A percentile compares a stretch with the other conserved stretches of the same genome.
Evolutionary conservation across 2,113 vertebrate species (phyloP).

Genomic region (Actenoides hombroni): DNA sequence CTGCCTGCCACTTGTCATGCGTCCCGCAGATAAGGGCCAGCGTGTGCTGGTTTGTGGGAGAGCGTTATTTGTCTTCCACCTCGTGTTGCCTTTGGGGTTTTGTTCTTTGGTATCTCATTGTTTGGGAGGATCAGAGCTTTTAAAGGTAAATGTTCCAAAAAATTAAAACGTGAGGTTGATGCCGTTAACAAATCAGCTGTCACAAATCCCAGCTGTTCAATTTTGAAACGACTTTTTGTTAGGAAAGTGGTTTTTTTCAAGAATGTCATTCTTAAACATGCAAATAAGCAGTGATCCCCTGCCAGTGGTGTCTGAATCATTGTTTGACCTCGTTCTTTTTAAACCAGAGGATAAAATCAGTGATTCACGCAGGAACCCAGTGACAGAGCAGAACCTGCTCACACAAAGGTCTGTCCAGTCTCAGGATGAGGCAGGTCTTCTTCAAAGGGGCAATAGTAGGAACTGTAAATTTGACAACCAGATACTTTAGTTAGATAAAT

Average conservation of each 20-base stretch:
- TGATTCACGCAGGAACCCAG: not conserved
- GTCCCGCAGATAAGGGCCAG: not conserved
- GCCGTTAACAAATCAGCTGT: not conserved
- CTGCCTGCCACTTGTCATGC: accelerated
- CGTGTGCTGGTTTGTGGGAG: accelerated
- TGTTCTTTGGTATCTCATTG: not conserved
- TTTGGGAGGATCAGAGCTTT: not conserved
- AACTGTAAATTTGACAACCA: not conserved
- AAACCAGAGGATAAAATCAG: not conserved
- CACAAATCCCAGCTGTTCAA: not conserved
- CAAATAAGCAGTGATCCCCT: not conserved
- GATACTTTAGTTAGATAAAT: not conserved
- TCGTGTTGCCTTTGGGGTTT: not conserved
- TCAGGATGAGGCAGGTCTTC: not conserved
- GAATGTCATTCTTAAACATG: not conserved
- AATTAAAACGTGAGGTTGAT: not conserved
- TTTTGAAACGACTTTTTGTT: not conserved
- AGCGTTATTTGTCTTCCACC: not conserved
- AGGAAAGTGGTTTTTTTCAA: not conserved
- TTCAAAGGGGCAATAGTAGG: not conserved
- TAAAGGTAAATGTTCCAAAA: slow-evolving; percentile 27
- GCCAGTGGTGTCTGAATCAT: not conserved
- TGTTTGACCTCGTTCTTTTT: not conserved
- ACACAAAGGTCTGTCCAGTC: not conserved
- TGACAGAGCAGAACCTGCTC: not conserved